Evolutionary conservation across 2,888 invertebrate species (phyloP), one percentile per base, ranked within the genome.

Genomic region (Nomada hirtipes): DNA sequence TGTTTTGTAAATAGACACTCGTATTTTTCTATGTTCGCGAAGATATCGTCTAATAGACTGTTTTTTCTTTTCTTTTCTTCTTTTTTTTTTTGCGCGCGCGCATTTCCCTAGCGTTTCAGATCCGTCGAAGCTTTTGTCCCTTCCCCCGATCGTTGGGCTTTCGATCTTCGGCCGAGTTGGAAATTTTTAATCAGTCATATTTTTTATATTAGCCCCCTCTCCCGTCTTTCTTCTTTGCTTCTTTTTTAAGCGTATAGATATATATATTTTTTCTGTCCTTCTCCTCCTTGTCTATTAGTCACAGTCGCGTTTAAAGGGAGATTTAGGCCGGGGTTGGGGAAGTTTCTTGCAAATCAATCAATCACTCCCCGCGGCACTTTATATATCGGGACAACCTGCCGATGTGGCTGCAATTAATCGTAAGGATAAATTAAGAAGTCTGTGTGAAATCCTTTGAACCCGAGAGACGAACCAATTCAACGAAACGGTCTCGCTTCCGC

Each of bases 11-110:
- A 91, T 91, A 90, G 86, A 89, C 81, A 88, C 88, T 88, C 85
- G 88, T 91, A 91, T 91, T 91, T 91, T 91, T 91, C 88, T 91
- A 90, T 88, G 86, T 90, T 91, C 83, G 71, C 70, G 86, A 80
- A 57, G 68, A 79, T 88, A 50, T 71, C 36, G 60, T 76, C 79
- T 87, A 84, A 84, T 82, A 87, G 83, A 79, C 79, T 82, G 88
- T 87, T 88, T 83, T 87, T 88, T 79, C 26, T 26, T n/a, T 20
- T n/a, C 53, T n/a, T 53, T n/a, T 53, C 20, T 53, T 53, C 20
- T 53, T 20, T 53, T 4, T 29, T 29, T 36, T 36, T 29, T 29
- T 29, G 29, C 29, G 29, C 29, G 29, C 29, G 80, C 85, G 86
- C 82, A 86, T 87, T 88, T 85, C 84, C 83, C 86, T 85, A 86